A percentile compares a stretch with the other conserved stretches of the same genome.
Evolutionary conservation across 1,140 invertebrate species (phyloP).

Genomic region (Gryllus bimaculatus): DNA sequence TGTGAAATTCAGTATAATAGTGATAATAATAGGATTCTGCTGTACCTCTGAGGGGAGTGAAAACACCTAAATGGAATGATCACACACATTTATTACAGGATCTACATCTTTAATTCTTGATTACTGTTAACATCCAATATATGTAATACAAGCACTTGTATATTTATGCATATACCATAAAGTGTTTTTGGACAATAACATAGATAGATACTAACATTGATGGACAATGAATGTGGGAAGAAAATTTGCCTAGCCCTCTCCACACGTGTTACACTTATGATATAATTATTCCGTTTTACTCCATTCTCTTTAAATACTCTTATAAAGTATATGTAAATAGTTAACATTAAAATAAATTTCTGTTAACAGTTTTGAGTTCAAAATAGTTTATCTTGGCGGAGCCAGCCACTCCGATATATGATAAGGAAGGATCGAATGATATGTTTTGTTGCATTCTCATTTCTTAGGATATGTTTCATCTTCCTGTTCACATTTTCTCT

Average conservation of each 20-base stretch:
- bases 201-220: neutral
- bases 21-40: no score
- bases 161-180: neutral
- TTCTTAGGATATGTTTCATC: neutral
- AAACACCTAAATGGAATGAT: neutral
- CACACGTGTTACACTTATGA: neutral
- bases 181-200: neutral
- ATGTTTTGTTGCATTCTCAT: neutral
- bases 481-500: neutral
- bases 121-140: neutral
- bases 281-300: neutral
- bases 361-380: neutral
- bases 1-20: no score
- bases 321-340: slow-evolving; percentile 6
- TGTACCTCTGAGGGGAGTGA: neutral
- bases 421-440: neutral
- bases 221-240: slow-evolving; percentile 1
- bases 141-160: slow-evolving; percentile 1
- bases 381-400: neutral
- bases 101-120: slow-evolving; percentile 5
- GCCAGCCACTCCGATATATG: neutral
- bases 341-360: slow-evolving; percentile 6
- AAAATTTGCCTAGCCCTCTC: slow-evolving; percentile 1
- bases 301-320: neutral
- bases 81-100: slow-evolving; percentile 4